Conservation (phyloP, 1,140 invertebrate genomes). For the Aricia agestis region DNA sequence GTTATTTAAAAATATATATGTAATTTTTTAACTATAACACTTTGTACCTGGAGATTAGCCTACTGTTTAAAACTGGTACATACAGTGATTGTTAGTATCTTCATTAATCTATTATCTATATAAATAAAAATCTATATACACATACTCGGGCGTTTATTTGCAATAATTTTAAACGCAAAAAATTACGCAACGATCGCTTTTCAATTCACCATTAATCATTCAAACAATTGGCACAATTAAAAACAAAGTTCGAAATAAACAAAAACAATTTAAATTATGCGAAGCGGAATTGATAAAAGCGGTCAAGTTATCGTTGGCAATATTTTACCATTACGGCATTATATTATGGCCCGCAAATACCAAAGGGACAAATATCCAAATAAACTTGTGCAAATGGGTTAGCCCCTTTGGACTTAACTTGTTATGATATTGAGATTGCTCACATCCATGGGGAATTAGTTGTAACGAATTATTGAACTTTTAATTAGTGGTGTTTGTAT, state of each 20-base stretch:
- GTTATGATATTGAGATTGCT: constrained; percentile 15
- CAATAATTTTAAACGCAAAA: not conserved
- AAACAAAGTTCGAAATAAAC: constrained; percentile 9
- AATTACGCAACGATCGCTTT: not conserved
- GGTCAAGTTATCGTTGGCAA: constrained; percentile 4
- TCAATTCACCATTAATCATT: not conserved
- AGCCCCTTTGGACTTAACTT: constrained; percentile 11
- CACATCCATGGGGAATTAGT: not conserved
- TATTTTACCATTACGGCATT: constrained; percentile 3
- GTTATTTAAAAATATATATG: too few relatives aligned
- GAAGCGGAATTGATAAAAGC: constrained; percentile 9
- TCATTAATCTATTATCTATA: too few relatives aligned
- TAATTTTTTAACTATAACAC: too few relatives aligned
- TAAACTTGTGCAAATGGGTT: constrained; percentile 13
- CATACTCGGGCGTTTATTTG: not conserved
- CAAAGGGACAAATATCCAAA: constrained; percentile 11
- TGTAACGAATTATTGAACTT: constrained; percentile 6
- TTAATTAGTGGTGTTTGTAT: constrained; percentile 2
- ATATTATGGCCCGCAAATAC: not conserved
- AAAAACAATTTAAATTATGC: constrained; percentile 6
- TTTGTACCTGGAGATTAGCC: too few relatives aligned
- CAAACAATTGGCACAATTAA: constrained; percentile 3
- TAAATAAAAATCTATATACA: too few relatives aligned
- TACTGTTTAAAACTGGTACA: too few relatives aligned
- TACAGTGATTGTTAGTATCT: too few relatives aligned